phyloP scores from a whole-genome alignment of 2,888 invertebrate species.

The Ditula angustiorana region DNA sequence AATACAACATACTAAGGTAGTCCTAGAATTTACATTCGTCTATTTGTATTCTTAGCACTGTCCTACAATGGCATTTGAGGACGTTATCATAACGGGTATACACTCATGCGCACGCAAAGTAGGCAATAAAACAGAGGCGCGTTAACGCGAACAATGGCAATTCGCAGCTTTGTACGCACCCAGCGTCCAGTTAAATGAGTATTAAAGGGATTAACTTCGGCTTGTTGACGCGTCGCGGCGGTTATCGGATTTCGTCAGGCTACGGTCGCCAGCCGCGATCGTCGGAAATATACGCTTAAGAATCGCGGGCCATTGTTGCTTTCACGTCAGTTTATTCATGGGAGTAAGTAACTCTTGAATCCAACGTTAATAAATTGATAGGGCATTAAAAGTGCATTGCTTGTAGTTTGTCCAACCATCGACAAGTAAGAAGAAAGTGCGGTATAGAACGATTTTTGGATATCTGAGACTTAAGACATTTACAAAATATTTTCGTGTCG shows the following conservation, averaged over 20 bases:
- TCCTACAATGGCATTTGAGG: slow-evolving; percentile 18
- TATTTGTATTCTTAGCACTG: slow-evolving; percentile 18
- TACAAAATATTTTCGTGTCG: background rate
- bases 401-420: no score
- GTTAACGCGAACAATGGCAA: slow-evolving; percentile 70
- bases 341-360: background rate
- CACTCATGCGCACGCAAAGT: slow-evolving; percentile 37
- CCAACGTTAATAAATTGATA: background rate
- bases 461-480: no score
- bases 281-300: slow-evolving; percentile 69
- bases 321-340: background rate
- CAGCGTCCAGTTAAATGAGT: slow-evolving; percentile 71
- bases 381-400: background rate
- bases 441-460: no score
- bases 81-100: slow-evolving; percentile 36
- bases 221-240: slow-evolving; percentile 80
- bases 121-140: slow-evolving; percentile 63
- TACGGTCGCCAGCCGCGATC: slow-evolving; percentile 53
- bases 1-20: background rate
- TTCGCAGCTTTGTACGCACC: slow-evolving; percentile 59
- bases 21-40: background rate
- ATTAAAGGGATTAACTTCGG: slow-evolving; percentile 81
- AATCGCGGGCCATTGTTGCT: slow-evolving; percentile 4
- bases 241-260: slow-evolving; percentile 73
- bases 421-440: no score